These are phyloP conservation scores for Sepiola atlantica DNA, from an alignment of 2,888 invertebrate species.

Conservation along the genomic window DNA sequence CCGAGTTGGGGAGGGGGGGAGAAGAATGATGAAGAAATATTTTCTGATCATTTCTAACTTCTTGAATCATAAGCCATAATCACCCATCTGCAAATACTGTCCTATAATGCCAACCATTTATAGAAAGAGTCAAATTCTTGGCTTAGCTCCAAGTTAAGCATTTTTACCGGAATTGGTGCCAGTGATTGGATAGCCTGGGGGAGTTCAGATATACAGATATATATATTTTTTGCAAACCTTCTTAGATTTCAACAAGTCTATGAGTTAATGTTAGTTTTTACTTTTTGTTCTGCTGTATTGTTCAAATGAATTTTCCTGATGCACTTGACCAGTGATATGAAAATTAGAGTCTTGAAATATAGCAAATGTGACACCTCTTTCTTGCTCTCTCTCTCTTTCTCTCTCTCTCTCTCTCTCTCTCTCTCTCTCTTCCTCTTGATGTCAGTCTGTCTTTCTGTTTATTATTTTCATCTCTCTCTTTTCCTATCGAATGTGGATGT, in stretches of 20 bases:
- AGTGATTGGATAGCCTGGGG: neutral
- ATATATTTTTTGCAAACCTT: neutral
- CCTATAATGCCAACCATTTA: constrained; percentile 32
- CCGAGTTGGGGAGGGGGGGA: neutral
- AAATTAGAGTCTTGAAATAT: neutral
- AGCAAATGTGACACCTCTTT: too few relatives aligned
- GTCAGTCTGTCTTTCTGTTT: too few relatives aligned
- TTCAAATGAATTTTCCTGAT: neutral
- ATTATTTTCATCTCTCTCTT: too few relatives aligned
- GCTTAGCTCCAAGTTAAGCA: constrained; percentile 19
- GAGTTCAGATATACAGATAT: neutral
- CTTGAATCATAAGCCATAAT: constrained; percentile 3
- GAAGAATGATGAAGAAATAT: neutral
- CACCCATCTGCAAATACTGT: constrained; percentile 32
- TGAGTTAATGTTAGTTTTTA: neutral
- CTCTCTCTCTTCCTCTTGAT: too few relatives aligned
- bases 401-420: too few relatives aligned
- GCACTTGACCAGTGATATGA: neutral
- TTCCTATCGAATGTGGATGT: too few relatives aligned
- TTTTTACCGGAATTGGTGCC: neutral
- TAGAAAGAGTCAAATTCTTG: constrained; percentile 20
- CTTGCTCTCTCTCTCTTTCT: too few relatives aligned
- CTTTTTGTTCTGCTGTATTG: neutral
- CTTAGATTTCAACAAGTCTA: neutral
- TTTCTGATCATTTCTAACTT: constrained; percentile 12